Conservation (phyloP, 2,113 vertebrate species). For the Xerus inauris region DNA sequence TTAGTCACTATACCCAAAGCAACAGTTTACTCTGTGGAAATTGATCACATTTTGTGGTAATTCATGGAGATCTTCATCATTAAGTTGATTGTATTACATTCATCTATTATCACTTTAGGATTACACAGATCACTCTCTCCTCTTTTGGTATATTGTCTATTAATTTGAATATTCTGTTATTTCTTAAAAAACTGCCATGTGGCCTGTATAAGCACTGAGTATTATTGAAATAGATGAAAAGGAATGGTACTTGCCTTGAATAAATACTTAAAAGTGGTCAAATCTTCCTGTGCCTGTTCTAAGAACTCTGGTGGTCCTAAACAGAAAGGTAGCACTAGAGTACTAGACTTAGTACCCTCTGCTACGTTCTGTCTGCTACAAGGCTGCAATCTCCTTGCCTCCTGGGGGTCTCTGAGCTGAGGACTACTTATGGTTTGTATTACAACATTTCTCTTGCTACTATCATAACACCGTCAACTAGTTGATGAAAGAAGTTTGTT, state of each 20-base stretch:
- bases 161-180: background rate
- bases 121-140: background rate
- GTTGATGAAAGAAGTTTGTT: background rate
- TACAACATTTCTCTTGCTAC: background rate
- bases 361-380: background rate
- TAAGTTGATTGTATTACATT: constrained; percentile 59
- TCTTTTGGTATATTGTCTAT: background rate
- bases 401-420: background rate
- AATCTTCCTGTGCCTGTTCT: background rate
- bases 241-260: background rate
- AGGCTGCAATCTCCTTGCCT: background rate
- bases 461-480: too few relatives aligned
- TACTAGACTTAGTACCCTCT: background rate
- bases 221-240: background rate
- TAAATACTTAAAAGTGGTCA: constrained; percentile 36
- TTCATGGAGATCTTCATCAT: background rate
- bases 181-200: constrained; percentile 5
- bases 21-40: constrained; percentile 40
- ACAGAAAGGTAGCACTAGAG: background rate
- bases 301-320: background rate
- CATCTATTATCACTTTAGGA: background rate
- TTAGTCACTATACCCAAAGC: background rate
- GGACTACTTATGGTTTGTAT: background rate
- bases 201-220: background rate
- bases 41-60: background rate